These are phyloP conservation scores for Microcebus griseorufus DNA, from an alignment of 2,113 vertebrate species.

Conservation along the genomic window DNA sequence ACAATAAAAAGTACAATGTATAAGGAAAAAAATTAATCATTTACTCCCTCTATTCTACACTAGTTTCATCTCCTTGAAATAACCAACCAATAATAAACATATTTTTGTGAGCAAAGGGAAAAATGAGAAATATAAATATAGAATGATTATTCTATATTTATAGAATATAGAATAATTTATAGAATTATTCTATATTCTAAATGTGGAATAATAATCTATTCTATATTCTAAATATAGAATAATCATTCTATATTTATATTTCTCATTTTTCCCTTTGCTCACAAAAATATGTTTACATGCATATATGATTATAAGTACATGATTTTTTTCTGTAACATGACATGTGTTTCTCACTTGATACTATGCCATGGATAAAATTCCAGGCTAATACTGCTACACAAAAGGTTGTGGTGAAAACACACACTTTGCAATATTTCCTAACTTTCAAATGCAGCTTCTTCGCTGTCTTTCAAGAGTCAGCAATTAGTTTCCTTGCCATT, in stretches of 20 bases:
- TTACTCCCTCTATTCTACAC: neutral
- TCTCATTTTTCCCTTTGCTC: neutral
- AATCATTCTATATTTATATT: neutral
- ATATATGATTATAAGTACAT: neutral
- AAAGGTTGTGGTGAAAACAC: neutral
- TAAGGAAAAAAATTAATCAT: neutral
- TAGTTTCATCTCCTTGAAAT: neutral
- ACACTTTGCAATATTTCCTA: neutral
- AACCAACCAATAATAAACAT: neutral
- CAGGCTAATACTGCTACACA: neutral
- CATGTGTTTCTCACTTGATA: neutral
- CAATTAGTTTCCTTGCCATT: neutral
- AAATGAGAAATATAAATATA: too few species aligned
- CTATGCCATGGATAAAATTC: neutral
- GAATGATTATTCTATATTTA: too few species aligned
- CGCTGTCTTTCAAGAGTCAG: neutral
- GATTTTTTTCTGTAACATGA: neutral
- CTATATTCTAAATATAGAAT: too few species aligned
- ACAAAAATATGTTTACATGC: neutral
- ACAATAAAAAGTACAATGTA: neutral
- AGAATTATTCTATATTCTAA: too few species aligned
- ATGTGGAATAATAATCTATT: neutral
- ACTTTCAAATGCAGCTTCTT: neutral
- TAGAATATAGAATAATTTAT: too few species aligned
- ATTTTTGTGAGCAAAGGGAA: too few species aligned